These are phyloP conservation scores for Myotis lucifugus DNA, from an alignment of 2,113 vertebrate species.

Conservation along the genomic window DNA sequence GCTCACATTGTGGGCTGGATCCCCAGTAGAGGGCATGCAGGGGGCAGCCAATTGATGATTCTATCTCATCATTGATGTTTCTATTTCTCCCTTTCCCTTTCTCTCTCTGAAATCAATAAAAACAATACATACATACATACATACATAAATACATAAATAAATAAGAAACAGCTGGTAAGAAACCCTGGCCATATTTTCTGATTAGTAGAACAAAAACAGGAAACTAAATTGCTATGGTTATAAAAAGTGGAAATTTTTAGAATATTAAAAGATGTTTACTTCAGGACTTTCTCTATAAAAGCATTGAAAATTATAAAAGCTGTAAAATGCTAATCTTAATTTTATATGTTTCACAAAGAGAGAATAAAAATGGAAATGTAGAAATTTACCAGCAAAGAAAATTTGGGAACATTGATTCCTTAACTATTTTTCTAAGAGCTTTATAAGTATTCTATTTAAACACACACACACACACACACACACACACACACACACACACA, in stretches of 20 bases:
- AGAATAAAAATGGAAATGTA: not conserved
- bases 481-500: not conserved
- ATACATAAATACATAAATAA: too few relatives aligned
- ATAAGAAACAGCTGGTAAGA: not conserved
- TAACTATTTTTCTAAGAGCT: not conserved
- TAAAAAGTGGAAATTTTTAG: not conserved
- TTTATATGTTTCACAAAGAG: not conserved
- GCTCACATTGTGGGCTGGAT: too few relatives aligned
- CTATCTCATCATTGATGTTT: too few relatives aligned
- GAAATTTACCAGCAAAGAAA: not conserved
- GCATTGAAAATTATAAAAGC: not conserved
- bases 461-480: not conserved
- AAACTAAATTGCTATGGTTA: not conserved
- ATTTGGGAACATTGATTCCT: not conserved
- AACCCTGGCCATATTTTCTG: not conserved
- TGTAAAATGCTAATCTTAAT: not conserved
- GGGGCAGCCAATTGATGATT: too few relatives aligned
- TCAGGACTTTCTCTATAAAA: not conserved
- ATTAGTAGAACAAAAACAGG: not conserved
- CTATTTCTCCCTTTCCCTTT: too few relatives aligned
- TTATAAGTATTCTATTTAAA: not conserved
- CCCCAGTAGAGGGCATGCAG: too few relatives aligned
- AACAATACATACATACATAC: too few relatives aligned
- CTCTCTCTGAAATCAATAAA: too few relatives aligned
- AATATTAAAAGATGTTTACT: not conserved